phyloP scores from a whole-genome alignment of 2,113 vertebrate genomes.

The Trochalopteron elliotii region DNA sequence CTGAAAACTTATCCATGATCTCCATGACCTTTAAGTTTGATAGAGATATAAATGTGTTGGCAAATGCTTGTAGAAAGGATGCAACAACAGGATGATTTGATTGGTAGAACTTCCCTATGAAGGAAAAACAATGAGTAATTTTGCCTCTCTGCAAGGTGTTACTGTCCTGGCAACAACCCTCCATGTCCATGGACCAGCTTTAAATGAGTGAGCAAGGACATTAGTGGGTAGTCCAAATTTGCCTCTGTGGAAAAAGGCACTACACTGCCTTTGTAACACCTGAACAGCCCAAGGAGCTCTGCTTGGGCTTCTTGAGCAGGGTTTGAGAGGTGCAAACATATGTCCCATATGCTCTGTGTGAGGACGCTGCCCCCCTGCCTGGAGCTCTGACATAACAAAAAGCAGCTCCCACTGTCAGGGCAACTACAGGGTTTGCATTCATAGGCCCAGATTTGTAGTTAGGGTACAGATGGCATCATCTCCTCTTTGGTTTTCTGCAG shows the following conservation, averaged over 20 bases:
- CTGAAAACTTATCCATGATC: neutral
- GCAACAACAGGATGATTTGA: neutral
- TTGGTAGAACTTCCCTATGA: neutral
- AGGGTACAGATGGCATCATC: neutral
- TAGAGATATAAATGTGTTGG: neutral
- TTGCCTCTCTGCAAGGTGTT: neutral
- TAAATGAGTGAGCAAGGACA: neutral
- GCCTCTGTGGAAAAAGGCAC: neutral
- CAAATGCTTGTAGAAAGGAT: neutral
- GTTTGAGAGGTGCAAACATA: neutral
- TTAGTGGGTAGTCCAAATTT: neutral
- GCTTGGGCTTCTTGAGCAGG: neutral
- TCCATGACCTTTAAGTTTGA: neutral
- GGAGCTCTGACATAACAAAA: neutral
- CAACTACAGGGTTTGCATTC: neutral
- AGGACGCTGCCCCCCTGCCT: neutral
- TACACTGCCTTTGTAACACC: neutral
- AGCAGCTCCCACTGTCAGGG: neutral
- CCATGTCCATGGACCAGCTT: neutral
- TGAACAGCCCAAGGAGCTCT: neutral
- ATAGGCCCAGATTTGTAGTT: neutral
- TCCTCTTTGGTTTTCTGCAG: neutral
- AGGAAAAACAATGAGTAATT: no score
- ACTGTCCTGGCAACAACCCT: neutral
- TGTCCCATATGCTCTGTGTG: fast-evolving